Base-by-base conservation (phyloP, 2,113 vertebrate genomes). In the Brachionichthys hirsutus region DNA sequence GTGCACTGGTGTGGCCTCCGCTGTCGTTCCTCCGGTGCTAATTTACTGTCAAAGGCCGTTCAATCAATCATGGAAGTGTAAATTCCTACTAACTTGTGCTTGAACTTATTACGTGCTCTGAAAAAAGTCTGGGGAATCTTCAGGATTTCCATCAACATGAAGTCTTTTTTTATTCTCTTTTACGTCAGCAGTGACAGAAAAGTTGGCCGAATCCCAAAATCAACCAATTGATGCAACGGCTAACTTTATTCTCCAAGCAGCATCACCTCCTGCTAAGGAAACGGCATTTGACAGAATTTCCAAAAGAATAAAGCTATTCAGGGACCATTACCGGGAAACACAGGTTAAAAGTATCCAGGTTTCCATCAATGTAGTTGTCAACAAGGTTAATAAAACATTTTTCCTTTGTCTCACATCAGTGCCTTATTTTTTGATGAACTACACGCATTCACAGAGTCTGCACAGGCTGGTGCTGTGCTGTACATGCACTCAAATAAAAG, bases 161-260 rank as follows among this genome's bases (percentile, higher is more conserved):
- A 77, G 45, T 58, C 75, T 80, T 80, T 72, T 58, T 45, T 38
- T 53, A 78, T 75, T 77, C 67, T 80, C 64, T 82, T 83, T 80
- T 64, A 84, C 64, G 76, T 65, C 56, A 47, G 65, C 69, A 67
- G 64, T 77, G 73, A 77, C 65, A 63, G 73, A 11, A 4, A 48
- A 48, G 16, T 70, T 68, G 69, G 77, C 50, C 52, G 61, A 61
- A 75, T 51, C 73, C 57, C 73, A 58, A 77, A 78, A 77, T 77
- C 62, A 69, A 63, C 38, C 48, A 24, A 58, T 63, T 73, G 49
- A 54, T 59, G 35, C 18, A 16, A 70, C 38, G 30, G 60, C 71
- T 55, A 55, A 73, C 62, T 45, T 43, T 5, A 7, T 30, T 78
- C 58, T 77, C 65, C 18, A 58, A 60, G 59, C 30, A 18, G 16